phyloP scores from a whole-genome alignment of 2,888 invertebrate species.

The Callosobruchus maculatus region DNA sequence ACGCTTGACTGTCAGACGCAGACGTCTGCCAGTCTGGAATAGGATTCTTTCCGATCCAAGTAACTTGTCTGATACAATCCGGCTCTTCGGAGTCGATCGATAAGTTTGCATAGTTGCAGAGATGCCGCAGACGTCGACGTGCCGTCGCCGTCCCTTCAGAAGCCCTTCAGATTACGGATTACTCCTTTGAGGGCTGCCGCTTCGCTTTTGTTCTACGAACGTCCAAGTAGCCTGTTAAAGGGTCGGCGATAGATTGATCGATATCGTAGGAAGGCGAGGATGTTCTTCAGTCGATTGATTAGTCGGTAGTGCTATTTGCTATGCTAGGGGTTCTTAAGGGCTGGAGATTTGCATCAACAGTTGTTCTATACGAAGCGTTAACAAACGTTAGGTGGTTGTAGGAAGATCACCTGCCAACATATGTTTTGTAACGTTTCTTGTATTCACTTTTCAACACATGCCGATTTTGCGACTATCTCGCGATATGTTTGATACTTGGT shows the following conservation, averaged over 20 bases:
- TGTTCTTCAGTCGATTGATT: not conserved
- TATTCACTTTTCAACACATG: too few relatives aligned
- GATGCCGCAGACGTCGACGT: not conserved
- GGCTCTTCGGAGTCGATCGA: not conserved
- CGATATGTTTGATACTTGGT: too few relatives aligned
- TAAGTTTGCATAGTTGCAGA: not conserved
- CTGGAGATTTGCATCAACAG: not conserved
- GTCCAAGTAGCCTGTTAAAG: slow-evolving; percentile 20
- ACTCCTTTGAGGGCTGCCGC: slow-evolving; percentile 22
- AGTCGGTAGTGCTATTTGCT: not conserved
- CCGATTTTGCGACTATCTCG: too few relatives aligned
- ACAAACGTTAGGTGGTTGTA: not conserved
- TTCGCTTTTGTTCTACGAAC: slow-evolving; percentile 25
- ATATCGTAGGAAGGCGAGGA: slow-evolving; percentile 11
- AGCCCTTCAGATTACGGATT: slow-evolving; percentile 21
- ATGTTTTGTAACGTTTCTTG: too few relatives aligned
- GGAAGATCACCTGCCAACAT: too few relatives aligned
- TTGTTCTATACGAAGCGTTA: not conserved
- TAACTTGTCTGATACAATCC: not conserved
- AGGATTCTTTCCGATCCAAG: not conserved
- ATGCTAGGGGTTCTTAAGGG: not conserved
- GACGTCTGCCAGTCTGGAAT: too few relatives aligned
- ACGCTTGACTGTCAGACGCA: too few relatives aligned
- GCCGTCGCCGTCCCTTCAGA: not conserved
- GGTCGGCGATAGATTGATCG: slow-evolving; percentile 16